Evolutionary conservation across 2,113 vertebrate genomes (phyloP).

Genomic region (Myrmophylax atrothorax): DNA sequence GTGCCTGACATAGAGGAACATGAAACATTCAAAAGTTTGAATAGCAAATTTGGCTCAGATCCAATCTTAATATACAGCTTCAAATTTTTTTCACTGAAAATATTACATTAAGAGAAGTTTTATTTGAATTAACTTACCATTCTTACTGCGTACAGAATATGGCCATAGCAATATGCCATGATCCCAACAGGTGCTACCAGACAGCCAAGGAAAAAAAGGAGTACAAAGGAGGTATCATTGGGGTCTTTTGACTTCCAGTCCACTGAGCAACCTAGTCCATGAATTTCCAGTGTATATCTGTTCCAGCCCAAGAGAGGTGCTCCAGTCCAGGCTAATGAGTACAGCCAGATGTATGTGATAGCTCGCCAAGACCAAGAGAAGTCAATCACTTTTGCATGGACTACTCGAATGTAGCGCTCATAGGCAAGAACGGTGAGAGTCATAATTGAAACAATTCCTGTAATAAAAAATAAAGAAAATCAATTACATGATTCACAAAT

Average conservation of each 20-base stretch:
- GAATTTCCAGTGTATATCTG: slow-evolving; percentile 88
- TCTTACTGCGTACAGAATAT: slow-evolving; percentile 88
- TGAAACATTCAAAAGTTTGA: neutral
- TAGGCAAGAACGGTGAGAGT: slow-evolving; percentile 89
- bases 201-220: slow-evolving; percentile 90
- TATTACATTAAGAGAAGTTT: neutral
- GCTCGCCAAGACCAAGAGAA: slow-evolving; percentile 90
- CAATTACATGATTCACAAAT: neutral
- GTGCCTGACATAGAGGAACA: neutral
- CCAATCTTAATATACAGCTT: neutral
- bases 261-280: slow-evolving; percentile 86
- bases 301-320: slow-evolving; percentile 93
- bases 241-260: slow-evolving; percentile 90
- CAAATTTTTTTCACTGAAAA: neutral
- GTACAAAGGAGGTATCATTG: slow-evolving; percentile 87
- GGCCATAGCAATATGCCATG: slow-evolving; percentile 92
- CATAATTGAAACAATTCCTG: slow-evolving; percentile 92
- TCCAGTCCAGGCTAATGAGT: slow-evolving; percentile 91
- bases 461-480: slow-evolving; percentile 24
- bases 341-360: slow-evolving; percentile 91
- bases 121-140: slow-evolving; percentile 82
- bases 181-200: slow-evolving; percentile 87
- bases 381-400: slow-evolving; percentile 88
- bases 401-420: slow-evolving; percentile 89
- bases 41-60: neutral